Percentiles rank a stretch among this genome's conserved stretches.
These are phyloP conservation scores for Melipona beecheii DNA, from an alignment of 2,888 invertebrate species.

Conservation along the genomic window DNA sequence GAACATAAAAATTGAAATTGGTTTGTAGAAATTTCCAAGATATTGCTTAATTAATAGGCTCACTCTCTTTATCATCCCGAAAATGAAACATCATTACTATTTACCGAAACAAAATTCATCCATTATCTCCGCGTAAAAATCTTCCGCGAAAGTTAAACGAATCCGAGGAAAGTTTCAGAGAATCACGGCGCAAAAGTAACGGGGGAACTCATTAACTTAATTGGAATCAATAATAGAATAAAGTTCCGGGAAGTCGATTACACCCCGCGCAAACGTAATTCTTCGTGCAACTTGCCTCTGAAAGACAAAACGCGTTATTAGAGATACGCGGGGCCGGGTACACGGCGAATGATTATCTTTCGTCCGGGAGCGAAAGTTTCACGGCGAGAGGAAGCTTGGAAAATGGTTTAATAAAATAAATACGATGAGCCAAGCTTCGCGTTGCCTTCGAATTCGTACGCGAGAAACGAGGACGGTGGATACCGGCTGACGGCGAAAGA, in stretches of 20 bases:
- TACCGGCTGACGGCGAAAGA: constrained; percentile 79
- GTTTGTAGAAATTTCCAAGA: not conserved
- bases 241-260: constrained; percentile 41
- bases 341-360: constrained; percentile 62
- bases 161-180: constrained; percentile 3
- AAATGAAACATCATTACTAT: not conserved
- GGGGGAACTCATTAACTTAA: constrained; percentile 31
- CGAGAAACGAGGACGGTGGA: constrained; percentile 52
- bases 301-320: constrained; percentile 39
- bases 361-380: constrained; percentile 52
- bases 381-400: constrained; percentile 59
- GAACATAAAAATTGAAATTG: not conserved
- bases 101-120: not conserved
- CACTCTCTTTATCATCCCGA: rapidly evolving
- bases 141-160: constrained; percentile 8
- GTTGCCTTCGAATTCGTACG: constrained; percentile 64
- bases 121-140: not conserved
- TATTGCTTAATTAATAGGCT: not conserved
- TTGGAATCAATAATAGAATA: constrained; percentile 49
- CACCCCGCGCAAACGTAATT: constrained; percentile 27
- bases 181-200: constrained; percentile 25
- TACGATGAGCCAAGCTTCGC: constrained; percentile 75
- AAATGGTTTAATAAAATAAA: constrained; percentile 84
- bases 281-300: not conserved
- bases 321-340: not conserved